Conservation (phyloP, 2,888 invertebrate species). For the Acanthosepion lycidas region DNA sequence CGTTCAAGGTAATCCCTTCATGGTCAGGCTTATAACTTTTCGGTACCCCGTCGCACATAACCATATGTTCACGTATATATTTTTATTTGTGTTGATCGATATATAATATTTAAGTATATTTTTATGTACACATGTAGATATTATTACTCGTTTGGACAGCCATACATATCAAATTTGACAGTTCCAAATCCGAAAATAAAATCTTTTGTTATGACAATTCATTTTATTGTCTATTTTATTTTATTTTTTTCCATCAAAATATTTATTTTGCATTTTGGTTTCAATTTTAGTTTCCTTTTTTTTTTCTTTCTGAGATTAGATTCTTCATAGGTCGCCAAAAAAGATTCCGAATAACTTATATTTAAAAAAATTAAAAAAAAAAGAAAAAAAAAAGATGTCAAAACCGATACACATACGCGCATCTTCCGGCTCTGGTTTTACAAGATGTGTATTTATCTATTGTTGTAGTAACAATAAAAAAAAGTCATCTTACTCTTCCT, state of each 20-base stretch:
- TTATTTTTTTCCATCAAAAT: neutral
- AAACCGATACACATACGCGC: neutral
- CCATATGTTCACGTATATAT: neutral
- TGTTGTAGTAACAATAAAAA: no score
- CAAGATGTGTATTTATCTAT: no score
- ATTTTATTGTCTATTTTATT: neutral
- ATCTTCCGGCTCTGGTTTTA: no score
- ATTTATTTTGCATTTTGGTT: neutral
- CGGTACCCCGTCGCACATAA: no score
- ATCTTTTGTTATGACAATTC: constrained; percentile 20
- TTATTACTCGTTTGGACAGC: neutral
- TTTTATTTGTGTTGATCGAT: neutral
- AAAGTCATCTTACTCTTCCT: no score
- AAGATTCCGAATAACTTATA: neutral
- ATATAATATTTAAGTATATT: neutral
- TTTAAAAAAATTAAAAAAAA: neutral
- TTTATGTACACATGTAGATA: neutral
- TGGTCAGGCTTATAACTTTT: no score
- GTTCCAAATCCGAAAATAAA: neutral
- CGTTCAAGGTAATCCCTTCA: no score
- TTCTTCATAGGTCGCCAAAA: neutral
- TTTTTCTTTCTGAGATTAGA: neutral
- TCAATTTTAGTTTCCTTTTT: neutral
- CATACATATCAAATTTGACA: constrained; percentile 13
- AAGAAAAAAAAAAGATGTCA: neutral